Percentiles rank a stretch among this genome's conserved stretches.
These are phyloP conservation scores for Drosophila cognata DNA, from an alignment of 2,888 invertebrate genomes.

Conservation along the genomic window DNA sequence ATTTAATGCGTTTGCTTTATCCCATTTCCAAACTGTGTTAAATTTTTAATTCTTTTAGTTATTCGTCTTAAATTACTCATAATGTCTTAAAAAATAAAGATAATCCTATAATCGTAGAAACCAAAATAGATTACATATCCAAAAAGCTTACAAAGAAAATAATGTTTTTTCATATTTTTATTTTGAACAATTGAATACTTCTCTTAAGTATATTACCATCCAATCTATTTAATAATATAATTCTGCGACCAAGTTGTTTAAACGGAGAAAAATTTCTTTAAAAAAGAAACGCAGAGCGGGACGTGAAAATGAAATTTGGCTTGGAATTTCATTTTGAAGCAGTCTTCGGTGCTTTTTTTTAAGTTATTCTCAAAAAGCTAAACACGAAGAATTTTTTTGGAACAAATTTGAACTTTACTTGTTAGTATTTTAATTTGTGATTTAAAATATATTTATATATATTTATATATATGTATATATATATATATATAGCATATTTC, in stretches of 20 bases:
- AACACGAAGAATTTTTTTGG: background rate
- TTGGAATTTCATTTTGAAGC: background rate
- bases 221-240: background rate
- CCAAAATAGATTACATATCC: background rate
- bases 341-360: background rate
- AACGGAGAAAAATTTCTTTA: background rate
- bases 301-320: background rate
- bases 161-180: background rate
- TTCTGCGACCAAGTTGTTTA: background rate
- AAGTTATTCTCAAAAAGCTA: background rate
- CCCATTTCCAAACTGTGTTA: no score
- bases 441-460: background rate
- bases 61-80: background rate
- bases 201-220: background rate
- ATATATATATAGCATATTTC: background rate
- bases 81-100: background rate
- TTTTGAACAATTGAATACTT: background rate
- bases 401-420: background rate
- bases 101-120: background rate
- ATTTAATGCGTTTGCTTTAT: no score
- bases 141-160: background rate
- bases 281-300: no score
- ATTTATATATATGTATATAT: no score
- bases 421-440: background rate
- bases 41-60: background rate